A percentile compares a stretch with the other conserved stretches of the same genome.
phyloP scores from a whole-genome alignment of 2,113 vertebrate genomes.

The Otis tarda region DNA sequence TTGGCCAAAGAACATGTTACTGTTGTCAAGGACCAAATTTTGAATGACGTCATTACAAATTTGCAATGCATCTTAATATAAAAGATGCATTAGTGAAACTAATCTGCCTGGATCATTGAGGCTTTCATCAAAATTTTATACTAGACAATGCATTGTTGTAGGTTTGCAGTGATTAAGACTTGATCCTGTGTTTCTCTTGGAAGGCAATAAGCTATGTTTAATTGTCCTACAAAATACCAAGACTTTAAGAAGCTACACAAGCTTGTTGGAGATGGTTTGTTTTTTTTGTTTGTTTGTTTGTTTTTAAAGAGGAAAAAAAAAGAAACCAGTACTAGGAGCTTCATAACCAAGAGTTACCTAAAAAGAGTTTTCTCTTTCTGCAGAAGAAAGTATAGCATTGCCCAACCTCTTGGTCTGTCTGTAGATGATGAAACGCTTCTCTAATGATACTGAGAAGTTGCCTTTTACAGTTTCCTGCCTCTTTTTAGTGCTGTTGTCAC shows the following conservation, averaged over 20 bases:
- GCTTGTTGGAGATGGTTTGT: neutral
- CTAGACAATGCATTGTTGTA: neutral
- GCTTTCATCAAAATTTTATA: neutral
- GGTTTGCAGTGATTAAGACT: neutral
- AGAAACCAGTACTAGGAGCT: neutral
- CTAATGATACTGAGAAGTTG: conserved; percentile 26
- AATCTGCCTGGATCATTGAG: neutral
- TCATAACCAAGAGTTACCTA: neutral
- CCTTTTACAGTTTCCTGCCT: conserved; percentile 33
- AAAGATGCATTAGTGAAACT: neutral
- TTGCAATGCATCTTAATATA: neutral
- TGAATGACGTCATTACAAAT: neutral
- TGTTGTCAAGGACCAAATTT: neutral
- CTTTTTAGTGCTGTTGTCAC: conserved; percentile 49
- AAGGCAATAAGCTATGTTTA: neutral
- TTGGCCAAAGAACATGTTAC: fast-evolving
- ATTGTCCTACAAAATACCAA: neutral
- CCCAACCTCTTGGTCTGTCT: neutral
- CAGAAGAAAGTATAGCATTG: conserved; percentile 37
- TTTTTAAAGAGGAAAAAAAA: neutral
- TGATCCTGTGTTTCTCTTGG: neutral
- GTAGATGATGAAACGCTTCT: conserved; percentile 35
- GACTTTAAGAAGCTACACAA: neutral
- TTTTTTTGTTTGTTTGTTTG: neutral
- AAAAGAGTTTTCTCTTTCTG: conserved; percentile 26